Evolutionary conservation across 2,888 invertebrate species (phyloP), one percentile per base, ranked within the genome.

Genomic region (Coenonympha arcania): DNA sequence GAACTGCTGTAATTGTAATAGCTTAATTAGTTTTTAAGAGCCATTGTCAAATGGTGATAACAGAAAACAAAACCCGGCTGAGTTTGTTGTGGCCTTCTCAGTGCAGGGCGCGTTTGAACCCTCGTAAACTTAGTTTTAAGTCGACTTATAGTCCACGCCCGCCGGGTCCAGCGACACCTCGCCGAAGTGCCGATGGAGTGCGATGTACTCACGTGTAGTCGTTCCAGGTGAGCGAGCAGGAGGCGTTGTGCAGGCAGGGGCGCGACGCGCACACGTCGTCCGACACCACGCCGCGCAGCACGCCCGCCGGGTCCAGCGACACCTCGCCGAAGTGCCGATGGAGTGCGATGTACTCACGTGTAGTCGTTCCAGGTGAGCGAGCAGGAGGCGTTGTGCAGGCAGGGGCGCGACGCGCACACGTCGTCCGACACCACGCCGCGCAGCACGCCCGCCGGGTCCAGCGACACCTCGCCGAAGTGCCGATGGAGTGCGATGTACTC

Each of bases 281-380:
- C 0, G 95, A 93, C n/a, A 92, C 89, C 11, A 93, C 91, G 11
- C 96, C 96, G 61, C 90, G 87, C 54, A 94, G 79, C 54, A 95
- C 92, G 22, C 91, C 90, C 2, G 78, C 75, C 6, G 87, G 79
- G 65, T 92, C 90, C 65, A 94, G 92, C 19, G 86, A 76, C 9
- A 95, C 93, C 39, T 81, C 87, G 9, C 95, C 95, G 68, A 95
- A 92, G n/a, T n/a, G n/a, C n/a, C n/a, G n/a, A n/a, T 8, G n/a
- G 11, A 13, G 15, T 31, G 1, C 11, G 20, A n/a, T 4, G 39
- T 28, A 66, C 79, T 72, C 65, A 91, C 89, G 88, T 88, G 77
- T 93, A 96, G 76, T 97, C 96, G 79, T 97, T 97, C 94, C 95
- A 97, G 1, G 95, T 96, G 59, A 91, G 89, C 34, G 87, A 77